Evolutionary conservation across 2,113 vertebrate genomes (phyloP), one percentile per base, ranked within the genome.

Genomic region (Albula glossodonta): DNA sequence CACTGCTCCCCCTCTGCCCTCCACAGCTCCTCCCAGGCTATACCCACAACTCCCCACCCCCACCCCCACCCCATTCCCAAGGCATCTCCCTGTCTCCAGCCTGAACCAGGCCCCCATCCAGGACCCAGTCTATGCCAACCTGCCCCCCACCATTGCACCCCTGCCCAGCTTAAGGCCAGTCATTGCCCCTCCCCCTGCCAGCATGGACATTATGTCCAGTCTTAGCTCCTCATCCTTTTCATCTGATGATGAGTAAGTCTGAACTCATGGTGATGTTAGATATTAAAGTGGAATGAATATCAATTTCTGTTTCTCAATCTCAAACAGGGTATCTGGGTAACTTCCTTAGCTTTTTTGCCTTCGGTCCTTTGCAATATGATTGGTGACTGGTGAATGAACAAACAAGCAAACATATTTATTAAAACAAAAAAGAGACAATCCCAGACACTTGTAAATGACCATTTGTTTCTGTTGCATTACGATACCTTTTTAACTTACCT

Each of bases 131-230:
- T n/a, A 5, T 1, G 70, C 9, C 5, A n/a, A 11, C 70, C 10
- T n/a, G 8, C n/a, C n/a, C 63, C 2, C 63, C 63, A n/a, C 2
- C 63, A 19, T 41, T 41, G 31, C 31, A 41, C 6, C 22, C 2
- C 63, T 1, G 5, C 17, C 63, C 19, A 89, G 94, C 94, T 92
- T 94, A 93, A 90, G 94, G 92, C 81, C 90, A 93, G 91, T 91
- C 93, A 87, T 93, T 92, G 85, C 92, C 92, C 81, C 96, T 96
- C 91, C 5, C 12, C 50, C 9, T 12, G 5, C 8, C 13, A 5
- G 9, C 78, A 8, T 8, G n/a, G 19, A 51, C 10, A 22, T 4
- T 5, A 10, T n/a, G n/a, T 51, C 51, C 1, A 13, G n/a, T 15
- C 25, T 51, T 17, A 56, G 49, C 48, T 79, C 78, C 13, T 49